These are phyloP conservation scores for Tricholauxania praeusta DNA, from an alignment of 2,888 invertebrate species.

Conservation along the genomic window DNA sequence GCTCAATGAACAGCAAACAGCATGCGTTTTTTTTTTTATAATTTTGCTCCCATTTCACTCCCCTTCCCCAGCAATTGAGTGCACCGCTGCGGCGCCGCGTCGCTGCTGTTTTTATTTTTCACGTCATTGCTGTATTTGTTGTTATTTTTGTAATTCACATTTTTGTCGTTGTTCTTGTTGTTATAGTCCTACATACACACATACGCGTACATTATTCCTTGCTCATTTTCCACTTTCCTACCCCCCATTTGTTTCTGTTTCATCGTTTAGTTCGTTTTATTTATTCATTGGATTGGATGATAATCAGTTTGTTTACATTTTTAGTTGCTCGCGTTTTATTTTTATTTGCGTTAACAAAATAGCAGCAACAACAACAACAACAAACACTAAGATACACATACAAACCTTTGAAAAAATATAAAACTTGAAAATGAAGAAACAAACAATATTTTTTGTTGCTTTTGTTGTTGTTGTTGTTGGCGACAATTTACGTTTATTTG, in stretches of 20 bases:
- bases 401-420: constrained; percentile 38
- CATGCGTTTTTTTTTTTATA: constrained; percentile 39
- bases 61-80: constrained; percentile 5
- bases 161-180: constrained; percentile 13
- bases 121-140: constrained; percentile 48
- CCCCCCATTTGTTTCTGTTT: background rate
- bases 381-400: constrained; percentile 45
- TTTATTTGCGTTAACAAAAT: constrained; percentile 61
- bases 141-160: constrained; percentile 37
- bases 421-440: constrained; percentile 30
- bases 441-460: constrained; percentile 39
- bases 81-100: constrained; percentile 53
- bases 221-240: background rate
- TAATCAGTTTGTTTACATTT: constrained; percentile 67
- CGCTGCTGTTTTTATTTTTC: constrained; percentile 56
- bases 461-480: constrained; percentile 37
- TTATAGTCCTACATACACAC: constrained; percentile 9
- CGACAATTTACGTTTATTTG: constrained; percentile 44
- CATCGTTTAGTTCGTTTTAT: constrained; percentile 52
- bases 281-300: constrained; percentile 65
- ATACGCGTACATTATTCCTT: constrained; percentile 11
- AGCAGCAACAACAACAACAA: constrained; percentile 49
- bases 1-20: constrained; percentile 19
- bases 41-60: constrained; percentile 30
- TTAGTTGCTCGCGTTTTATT: constrained; percentile 56